These are phyloP conservation scores for Myioborus miniatus DNA, from an alignment of 2,797 vertebrate species.

Conservation along the genomic window DNA sequence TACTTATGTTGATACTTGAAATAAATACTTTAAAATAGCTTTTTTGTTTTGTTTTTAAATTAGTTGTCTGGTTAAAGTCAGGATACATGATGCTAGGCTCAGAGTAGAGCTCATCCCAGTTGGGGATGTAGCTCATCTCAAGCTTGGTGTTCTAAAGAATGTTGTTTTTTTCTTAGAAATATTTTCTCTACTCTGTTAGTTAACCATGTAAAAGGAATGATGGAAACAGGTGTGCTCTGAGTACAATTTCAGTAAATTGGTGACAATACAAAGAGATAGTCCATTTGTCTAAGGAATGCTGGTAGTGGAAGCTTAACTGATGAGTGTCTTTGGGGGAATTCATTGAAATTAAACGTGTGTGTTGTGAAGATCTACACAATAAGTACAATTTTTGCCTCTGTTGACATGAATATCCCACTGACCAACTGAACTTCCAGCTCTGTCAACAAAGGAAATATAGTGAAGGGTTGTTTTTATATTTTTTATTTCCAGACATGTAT, in stretches of 20 bases:
- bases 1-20: neutral
- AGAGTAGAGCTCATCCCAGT: neutral
- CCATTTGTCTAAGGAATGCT: neutral
- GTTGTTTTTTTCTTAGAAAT: neutral
- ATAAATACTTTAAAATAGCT: neutral
- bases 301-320: neutral
- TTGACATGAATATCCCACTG: neutral
- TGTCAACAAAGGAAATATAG: neutral
- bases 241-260: neutral
- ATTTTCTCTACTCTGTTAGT: neutral
- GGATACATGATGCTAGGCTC: neutral
- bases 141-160: neutral
- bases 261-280: neutral
- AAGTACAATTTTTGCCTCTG: neutral
- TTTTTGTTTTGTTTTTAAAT: neutral
- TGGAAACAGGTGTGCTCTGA: neutral
- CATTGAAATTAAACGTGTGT: neutral
- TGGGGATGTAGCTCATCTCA: neutral
- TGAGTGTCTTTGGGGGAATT: neutral
- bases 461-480: neutral
- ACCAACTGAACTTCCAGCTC: neutral
- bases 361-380: neutral
- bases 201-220: neutral
- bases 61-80: neutral
- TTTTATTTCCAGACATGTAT: neutral